Base-by-base conservation (phyloP, 2,113 vertebrate genomes). In the Thermophis baileyi region DNA sequence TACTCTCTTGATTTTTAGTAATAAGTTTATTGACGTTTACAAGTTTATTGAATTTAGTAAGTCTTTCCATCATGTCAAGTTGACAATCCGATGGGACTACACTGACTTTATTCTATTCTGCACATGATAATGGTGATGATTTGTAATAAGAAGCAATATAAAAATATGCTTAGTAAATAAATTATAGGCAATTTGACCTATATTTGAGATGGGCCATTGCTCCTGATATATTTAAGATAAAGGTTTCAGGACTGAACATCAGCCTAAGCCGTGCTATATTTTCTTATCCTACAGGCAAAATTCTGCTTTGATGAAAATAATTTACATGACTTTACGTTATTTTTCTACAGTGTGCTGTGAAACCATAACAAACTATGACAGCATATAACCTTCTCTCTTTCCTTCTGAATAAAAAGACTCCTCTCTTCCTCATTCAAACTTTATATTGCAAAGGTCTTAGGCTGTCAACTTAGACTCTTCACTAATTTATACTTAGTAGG, bases 401-500 rank as follows among this genome's bases (percentile, higher is more conserved):
- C 47, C 47, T n/a, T 53, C 1, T 40, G 6, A 92, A 88, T 93
- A 92, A 95, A 94, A 22, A 85, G 47, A 91, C 93, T 95, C 92
- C 93, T 81, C 92, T 91, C 89, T 60, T 50, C 94, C 95, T 92
- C 35, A 22, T 63, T 93, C 35, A 91, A 60, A 60, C 46, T 40
- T 87, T 89, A 85, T 46, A 93, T 88, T 94, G 93, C 40, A 93
- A 94, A 94, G 93, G 93, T 88, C 93, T 90, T 22, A 53, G 57
- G 93, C 40, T 18, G 89, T 94, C 54, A 55, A 47, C 88, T 93
- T 27, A 91, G 25, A 87, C 55, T 94, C 54, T 53, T 88, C 35
- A 51, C 90, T 93, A 93, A 91, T 94, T 94, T 93, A 90, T n/a
- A 25, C 51, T 94, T 94, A 93, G 57, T 94, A 95, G 88, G 50